Percentiles rank a stretch among this genome's conserved stretches.
These are phyloP conservation scores for Lytechinus variegatus DNA, from an alignment of 35 echinoderm and acorn worm genomes.

Conservation along the genomic window DNA sequence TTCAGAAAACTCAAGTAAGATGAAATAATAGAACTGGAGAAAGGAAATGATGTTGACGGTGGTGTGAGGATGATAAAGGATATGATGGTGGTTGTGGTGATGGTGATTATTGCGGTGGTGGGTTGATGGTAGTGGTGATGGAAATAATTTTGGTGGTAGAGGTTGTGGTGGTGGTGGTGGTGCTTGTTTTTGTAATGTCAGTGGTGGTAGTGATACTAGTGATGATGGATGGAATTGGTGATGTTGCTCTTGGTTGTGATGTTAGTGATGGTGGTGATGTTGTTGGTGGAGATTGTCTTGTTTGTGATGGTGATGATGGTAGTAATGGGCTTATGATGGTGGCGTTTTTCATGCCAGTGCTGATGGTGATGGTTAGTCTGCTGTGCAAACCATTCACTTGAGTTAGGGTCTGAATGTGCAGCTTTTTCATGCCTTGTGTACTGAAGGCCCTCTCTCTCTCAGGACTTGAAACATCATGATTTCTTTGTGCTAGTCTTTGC, in stretches of 20 bases:
- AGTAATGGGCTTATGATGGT: not conserved
- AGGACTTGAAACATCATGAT: too few species aligned
- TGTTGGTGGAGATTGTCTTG: too few species aligned
- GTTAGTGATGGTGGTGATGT: not conserved
- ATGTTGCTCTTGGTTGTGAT: not conserved
- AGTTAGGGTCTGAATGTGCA: too few species aligned
- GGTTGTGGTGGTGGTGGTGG: not conserved
- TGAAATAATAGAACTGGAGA: not conserved
- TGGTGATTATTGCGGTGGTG: not conserved
- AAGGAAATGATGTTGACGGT: not conserved
- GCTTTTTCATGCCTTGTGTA: too few species aligned
- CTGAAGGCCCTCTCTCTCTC: too few species aligned
- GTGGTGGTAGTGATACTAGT: not conserved
- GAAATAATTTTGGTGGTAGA: not conserved
- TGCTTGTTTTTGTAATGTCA: not conserved
- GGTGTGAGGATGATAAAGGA: not conserved
- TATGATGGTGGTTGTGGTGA: not conserved
- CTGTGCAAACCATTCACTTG: too few species aligned
- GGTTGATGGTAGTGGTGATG: not conserved
- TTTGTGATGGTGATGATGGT: not conserved
- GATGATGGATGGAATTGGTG: not conserved
- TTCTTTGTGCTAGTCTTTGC: too few species aligned
- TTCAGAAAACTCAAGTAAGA: conserved; percentile 91
- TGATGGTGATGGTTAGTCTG: too few species aligned
- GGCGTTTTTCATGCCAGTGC: too few species aligned